Conservation (phyloP, 1,140 invertebrate genomes). For the Ostrea denselamellosa region DNA sequence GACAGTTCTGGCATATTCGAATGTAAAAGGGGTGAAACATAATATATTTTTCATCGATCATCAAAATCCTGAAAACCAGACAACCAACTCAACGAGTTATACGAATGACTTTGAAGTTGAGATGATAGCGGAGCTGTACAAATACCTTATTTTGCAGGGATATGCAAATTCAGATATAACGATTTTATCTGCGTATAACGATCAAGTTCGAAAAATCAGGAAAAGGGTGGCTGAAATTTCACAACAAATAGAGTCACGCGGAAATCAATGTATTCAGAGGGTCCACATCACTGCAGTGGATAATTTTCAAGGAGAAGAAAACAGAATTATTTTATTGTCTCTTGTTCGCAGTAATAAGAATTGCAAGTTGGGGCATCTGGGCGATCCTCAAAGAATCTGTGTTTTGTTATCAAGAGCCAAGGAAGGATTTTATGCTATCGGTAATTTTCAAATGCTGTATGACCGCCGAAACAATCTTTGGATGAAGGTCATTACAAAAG, state of each 20-base stretch:
- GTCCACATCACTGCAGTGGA: slow-evolving; percentile 86
- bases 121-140: slow-evolving; percentile 69
- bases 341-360: slow-evolving; percentile 86
- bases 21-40: slow-evolving; percentile 73
- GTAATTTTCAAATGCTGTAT: slow-evolving; percentile 85
- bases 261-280: slow-evolving; percentile 53
- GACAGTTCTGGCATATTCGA: slow-evolving; percentile 67
- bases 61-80: slow-evolving; percentile 63
- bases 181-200: slow-evolving; percentile 76
- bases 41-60: slow-evolving; percentile 78
- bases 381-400: slow-evolving; percentile 87
- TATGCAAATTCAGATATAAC: slow-evolving; percentile 75
- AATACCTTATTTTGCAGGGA: slow-evolving; percentile 76
- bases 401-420: slow-evolving; percentile 90
- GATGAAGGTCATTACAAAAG: slow-evolving; percentile 72
- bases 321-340: slow-evolving; percentile 90
- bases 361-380: slow-evolving; percentile 87
- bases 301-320: slow-evolving; percentile 88
- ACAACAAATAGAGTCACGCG: background rate
- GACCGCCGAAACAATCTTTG: slow-evolving; percentile 73
- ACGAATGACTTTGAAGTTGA: slow-evolving; percentile 75
- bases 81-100: slow-evolving; percentile 73
- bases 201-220: slow-evolving; percentile 72
- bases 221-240: slow-evolving; percentile 62
- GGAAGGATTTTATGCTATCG: slow-evolving; percentile 84